phyloP scores from a whole-genome alignment of 2,888 invertebrate species.

The Orthosia gracilis region DNA sequence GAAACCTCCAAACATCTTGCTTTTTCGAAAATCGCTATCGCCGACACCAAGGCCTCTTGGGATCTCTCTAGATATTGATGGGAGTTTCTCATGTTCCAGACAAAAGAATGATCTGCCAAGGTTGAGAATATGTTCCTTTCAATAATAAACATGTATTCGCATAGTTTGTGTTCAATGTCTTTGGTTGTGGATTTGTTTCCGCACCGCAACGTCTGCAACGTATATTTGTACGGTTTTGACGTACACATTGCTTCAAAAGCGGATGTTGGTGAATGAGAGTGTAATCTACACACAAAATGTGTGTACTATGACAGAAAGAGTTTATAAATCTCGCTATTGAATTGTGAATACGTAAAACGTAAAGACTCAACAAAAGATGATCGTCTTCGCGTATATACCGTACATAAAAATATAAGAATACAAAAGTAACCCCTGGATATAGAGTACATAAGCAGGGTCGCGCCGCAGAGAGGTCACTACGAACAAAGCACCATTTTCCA shows the following conservation, averaged over 20 bases:
- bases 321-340: background rate
- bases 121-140: background rate
- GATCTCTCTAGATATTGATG: too few species aligned
- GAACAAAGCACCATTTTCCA: too few species aligned
- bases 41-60: too few species aligned
- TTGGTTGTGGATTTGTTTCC: slow-evolving; percentile 27
- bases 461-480: too few species aligned
- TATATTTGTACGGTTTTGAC: slow-evolving; percentile 4
- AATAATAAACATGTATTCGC: background rate
- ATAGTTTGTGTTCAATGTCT: background rate
- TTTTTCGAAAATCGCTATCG: too few species aligned
- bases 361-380: background rate
- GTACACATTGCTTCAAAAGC: slow-evolving; percentile 2
- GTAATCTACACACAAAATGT: slow-evolving; percentile 2
- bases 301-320: background rate
- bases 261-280: slow-evolving; percentile 29
- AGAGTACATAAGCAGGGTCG: too few species aligned
- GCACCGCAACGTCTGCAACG: slow-evolving; percentile 7
- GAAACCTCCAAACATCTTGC: too few species aligned
- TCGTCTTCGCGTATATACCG: too few species aligned
- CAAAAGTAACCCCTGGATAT: too few species aligned
- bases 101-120: background rate
- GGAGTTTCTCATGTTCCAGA: too few species aligned
- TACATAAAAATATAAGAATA: too few species aligned
- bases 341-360: background rate